phyloP scores from a whole-genome alignment of 2,888 invertebrate species.

The Hypomecis atomaria region DNA sequence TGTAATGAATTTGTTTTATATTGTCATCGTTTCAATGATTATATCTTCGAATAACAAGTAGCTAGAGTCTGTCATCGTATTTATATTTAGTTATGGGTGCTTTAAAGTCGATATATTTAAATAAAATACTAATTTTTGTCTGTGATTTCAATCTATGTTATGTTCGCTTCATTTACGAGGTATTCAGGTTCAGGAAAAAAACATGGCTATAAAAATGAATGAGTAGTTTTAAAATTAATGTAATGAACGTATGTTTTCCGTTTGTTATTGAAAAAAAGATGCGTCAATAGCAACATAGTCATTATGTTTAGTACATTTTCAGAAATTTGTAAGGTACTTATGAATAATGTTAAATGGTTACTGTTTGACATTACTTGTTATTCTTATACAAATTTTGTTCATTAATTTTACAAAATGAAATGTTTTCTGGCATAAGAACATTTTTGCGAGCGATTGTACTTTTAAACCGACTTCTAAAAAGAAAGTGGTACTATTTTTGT shows the following conservation, averaged over 20 bases:
- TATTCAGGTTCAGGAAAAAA: background rate
- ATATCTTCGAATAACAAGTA: slow-evolving; percentile 38
- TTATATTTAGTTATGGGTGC: slow-evolving; percentile 27
- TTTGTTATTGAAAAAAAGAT: background rate
- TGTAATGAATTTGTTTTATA: slow-evolving; percentile 76
- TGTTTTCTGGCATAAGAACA: too few species aligned
- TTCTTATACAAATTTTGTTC: too few species aligned
- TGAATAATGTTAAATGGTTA: too few species aligned
- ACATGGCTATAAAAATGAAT: background rate
- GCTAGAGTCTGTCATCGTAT: slow-evolving; percentile 29
- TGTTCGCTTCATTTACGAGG: background rate
- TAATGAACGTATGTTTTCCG: background rate
- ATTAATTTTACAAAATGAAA: too few species aligned
- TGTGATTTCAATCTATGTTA: slow-evolving; percentile 18
- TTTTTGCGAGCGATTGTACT: too few species aligned
- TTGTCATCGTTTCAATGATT: slow-evolving; percentile 44
- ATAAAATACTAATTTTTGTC: slow-evolving; percentile 11
- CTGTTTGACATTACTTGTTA: too few species aligned
- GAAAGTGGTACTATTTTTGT: too few species aligned
- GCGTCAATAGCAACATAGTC: background rate
- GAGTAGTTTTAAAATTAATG: background rate
- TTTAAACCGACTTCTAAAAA: too few species aligned
- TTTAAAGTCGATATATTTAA: slow-evolving; percentile 24
- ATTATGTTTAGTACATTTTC: too few species aligned
- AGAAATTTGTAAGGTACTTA: too few species aligned